phyloP scores from a whole-genome alignment of 2,797 vertebrate genomes.

The Aulostomus chinensis region DNA sequence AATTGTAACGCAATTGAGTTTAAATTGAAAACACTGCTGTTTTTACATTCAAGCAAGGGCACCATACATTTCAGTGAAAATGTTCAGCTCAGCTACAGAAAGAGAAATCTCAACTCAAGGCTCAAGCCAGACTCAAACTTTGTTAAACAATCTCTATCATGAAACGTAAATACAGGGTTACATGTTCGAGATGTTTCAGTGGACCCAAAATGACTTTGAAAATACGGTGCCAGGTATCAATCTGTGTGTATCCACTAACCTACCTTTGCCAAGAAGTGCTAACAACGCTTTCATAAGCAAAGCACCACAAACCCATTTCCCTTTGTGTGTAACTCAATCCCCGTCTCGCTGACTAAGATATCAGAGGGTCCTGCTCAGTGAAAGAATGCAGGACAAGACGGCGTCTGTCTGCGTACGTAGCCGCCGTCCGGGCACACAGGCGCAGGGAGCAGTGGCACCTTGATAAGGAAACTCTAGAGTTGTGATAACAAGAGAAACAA shows the following conservation, averaged over 20 bases:
- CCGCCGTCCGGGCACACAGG: conserved; percentile 58
- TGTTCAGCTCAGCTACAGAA: too few species aligned
- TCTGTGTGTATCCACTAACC: conserved; percentile 20
- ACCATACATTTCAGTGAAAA: too few species aligned
- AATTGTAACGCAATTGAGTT: too few species aligned
- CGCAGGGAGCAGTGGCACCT: conserved; percentile 48
- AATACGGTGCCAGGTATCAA: too few species aligned
- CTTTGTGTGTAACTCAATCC: conserved; percentile 73
- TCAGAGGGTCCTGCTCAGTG: conserved; percentile 65
- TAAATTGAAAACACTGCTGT: too few species aligned
- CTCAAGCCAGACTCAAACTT: too few species aligned
- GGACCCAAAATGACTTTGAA: too few species aligned
- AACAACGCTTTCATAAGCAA: conserved; percentile 59
- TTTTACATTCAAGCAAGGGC: too few species aligned
- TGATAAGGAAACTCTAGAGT: conserved; percentile 79
- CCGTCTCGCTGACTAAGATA: conserved; percentile 54
- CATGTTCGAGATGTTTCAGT: too few species aligned
- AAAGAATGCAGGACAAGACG: conserved; percentile 80
- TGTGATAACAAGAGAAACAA: conserved; percentile 73
- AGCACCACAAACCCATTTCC: conserved; percentile 50
- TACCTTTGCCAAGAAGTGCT: conserved; percentile 51
- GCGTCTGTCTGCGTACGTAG: conserved; percentile 76
- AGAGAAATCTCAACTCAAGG: too few species aligned
- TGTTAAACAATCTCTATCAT: too few species aligned
- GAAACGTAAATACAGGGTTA: too few species aligned